Base-by-base conservation (phyloP, 2,797 vertebrate genomes). In the Cryptoblepharus egeriae region DNA sequence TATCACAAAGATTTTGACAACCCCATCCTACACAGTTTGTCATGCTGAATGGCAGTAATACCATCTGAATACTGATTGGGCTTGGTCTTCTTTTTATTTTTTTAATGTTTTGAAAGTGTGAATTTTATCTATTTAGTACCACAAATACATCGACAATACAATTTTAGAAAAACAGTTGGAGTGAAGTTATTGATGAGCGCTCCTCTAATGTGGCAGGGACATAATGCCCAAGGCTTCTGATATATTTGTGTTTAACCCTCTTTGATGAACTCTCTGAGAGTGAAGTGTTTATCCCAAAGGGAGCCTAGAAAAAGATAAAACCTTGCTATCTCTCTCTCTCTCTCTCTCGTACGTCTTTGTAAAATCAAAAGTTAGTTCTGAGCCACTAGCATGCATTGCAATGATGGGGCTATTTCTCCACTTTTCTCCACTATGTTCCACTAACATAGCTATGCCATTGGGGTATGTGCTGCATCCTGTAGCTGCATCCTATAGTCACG, bases 11-110 rank as follows among this genome's bases (percentile, higher is more conserved):
- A 85, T 80, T 93, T 88, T 92, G 93, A 93, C 91, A 93, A 87
- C 32, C 49, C 80, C 91, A 94, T 94, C 93, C 92, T 81, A 91
- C 60, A 0, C 85, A 90, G 90, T 93, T 94, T 89, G 88, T 93
- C 94, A 88, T 67, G 85, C 75, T 18, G 65, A 93, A 92, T 81
- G 90, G 85, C 92, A 89, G 86, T 74, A 90, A 88, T 88, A 63
- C 90, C 81, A 55, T 75, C 84, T 84, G 92, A 94, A 94, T 93
- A 80, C 92, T 91, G 91, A 94, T 89, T 88, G 28, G 37, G 63
- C 61, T 91, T 87, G 1, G 30, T 39, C 20, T 67, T 77, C 80
- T 91, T 88, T 79, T 87, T 86, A 82, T 82, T 90, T 76, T 90
- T 88, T 42, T 15, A 58, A 73, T 5, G 74, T 88, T 85, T 90